These are phyloP conservation scores for Phragmatobia fuliginosa DNA, from an alignment of 2,888 invertebrate genomes.

Conservation along the genomic window DNA sequence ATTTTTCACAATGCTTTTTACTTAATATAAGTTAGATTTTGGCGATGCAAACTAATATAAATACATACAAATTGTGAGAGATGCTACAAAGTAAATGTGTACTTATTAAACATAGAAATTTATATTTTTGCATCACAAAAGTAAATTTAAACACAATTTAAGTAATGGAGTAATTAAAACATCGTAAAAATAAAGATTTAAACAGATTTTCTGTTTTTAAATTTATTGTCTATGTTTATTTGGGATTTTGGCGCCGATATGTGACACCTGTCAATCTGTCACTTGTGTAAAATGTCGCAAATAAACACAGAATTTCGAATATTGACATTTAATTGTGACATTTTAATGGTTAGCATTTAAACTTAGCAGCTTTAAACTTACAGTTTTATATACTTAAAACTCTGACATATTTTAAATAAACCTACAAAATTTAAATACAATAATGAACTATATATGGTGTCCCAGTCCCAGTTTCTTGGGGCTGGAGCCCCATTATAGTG, in stretches of 20 bases:
- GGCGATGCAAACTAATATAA: slow-evolving; percentile 29
- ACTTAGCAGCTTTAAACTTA: slow-evolving; percentile 2
- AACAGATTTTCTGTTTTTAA: slow-evolving; percentile 26
- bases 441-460: too few species aligned
- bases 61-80: neutral
- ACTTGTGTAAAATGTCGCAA: neutral
- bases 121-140: slow-evolving; percentile 27
- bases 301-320: neutral
- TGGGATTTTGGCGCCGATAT: slow-evolving; percentile 22
- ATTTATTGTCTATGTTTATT: slow-evolving; percentile 22
- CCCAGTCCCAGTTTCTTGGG: neutral
- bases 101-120: neutral
- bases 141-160: slow-evolving; percentile 23
- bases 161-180: slow-evolving; percentile 27
- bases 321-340: slow-evolving; percentile 1
- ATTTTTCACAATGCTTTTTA: slow-evolving; percentile 27
- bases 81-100: neutral
- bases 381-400: slow-evolving; percentile 4
- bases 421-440: neutral
- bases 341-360: slow-evolving; percentile 11
- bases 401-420: neutral
- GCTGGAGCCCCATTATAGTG: neutral
- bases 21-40: slow-evolving; percentile 23
- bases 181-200: slow-evolving; percentile 33
- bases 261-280: neutral